A percentile compares a stretch with the other conserved stretches of the same genome.
Evolutionary conservation across 2,113 vertebrate genomes (phyloP).

Genomic region (Cairina moschata): DNA sequence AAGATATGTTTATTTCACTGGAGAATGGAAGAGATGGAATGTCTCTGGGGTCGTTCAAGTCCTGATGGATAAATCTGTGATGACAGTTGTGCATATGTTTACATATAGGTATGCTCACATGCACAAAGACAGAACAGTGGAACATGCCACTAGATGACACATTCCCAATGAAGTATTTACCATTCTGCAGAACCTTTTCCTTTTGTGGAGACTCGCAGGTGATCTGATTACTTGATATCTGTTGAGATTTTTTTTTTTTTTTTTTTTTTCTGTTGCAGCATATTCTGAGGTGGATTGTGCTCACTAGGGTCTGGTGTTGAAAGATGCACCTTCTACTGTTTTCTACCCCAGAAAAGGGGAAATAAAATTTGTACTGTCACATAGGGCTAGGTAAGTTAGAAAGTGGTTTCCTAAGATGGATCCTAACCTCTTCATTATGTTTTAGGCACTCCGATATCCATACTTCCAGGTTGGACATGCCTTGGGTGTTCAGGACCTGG

Average conservation of each 20-base stretch:
- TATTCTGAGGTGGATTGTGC: not conserved
- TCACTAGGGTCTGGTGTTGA: not conserved
- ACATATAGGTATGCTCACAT: no score
- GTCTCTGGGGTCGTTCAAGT: not conserved
- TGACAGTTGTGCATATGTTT: not conserved
- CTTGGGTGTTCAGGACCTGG: conserved; percentile 84
- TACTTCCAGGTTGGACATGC: conserved; percentile 91
- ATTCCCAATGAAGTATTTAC: not conserved
- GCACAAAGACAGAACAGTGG: not conserved
- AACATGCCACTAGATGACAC: not conserved
- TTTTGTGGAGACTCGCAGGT: not conserved
- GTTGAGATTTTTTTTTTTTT: not conserved
- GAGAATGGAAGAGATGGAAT: not conserved
- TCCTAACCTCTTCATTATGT: conserved; percentile 2
- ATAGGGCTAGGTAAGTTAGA: not conserved
- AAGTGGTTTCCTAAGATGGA: not conserved
- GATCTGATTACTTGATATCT: not conserved
- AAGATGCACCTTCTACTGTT: not conserved
- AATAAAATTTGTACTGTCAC: not conserved
- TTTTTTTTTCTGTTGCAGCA: no score
- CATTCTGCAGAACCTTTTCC: not conserved
- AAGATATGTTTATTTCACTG: not conserved
- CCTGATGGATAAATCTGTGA: not conserved
- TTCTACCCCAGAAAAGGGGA: not conserved
- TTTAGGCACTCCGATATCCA: conserved; percentile 88